Evolutionary conservation across 2,113 vertebrate genomes (phyloP), one percentile per base, ranked within the genome.

Genomic region (Romanogobio albipinnatus): DNA sequence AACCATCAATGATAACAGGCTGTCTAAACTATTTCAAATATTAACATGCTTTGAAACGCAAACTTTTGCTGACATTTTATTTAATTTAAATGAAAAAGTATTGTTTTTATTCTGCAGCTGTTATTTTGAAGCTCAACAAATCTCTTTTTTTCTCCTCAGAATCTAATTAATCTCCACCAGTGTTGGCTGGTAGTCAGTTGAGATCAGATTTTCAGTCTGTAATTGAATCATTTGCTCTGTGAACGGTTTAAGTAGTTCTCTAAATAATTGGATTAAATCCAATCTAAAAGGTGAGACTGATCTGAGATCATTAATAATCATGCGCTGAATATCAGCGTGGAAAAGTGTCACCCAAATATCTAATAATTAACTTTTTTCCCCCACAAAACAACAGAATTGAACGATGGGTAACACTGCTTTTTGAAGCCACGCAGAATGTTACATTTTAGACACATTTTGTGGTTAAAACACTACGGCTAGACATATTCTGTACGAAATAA

Each of bases 191-290:
- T 91, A 90, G 91, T 90, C 89, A 81, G 78, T 90, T 91, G 84
- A 90, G 87, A 86, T 88, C 87, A 84, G 89, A 84, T 84, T 90
- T 90, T 81, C 90, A 79, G 64, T 90, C 91, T 93, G 26, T 84
- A 89, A 83, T 45, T 86, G 81, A 88, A 86, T 90, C 89, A 92
- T 93, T 93, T 93, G 89, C 87, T 91, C 85, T 87, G 89, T 88
- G 88, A 88, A 89, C 91, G 92, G 90, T 90, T 92, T 91, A 91
- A 84, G 87, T 84, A 87, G 89, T 87, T 91, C 88, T 93, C 90
- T 82, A 93, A 95, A 94, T 95, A 95, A 95, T 93, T 94, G 94
- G 94, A 95, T 95, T 95, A 94, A 94, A 94, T 91, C 88, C 89
- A 90, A 94, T 93, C 91, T 93, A 88, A 92, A 39, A 89, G 89